Evolutionary conservation across 92 coral and sea anemone species (phyloP), one percentile per base, ranked within the genome.

Genomic region (Parazoanthus atlanticus): DNA sequence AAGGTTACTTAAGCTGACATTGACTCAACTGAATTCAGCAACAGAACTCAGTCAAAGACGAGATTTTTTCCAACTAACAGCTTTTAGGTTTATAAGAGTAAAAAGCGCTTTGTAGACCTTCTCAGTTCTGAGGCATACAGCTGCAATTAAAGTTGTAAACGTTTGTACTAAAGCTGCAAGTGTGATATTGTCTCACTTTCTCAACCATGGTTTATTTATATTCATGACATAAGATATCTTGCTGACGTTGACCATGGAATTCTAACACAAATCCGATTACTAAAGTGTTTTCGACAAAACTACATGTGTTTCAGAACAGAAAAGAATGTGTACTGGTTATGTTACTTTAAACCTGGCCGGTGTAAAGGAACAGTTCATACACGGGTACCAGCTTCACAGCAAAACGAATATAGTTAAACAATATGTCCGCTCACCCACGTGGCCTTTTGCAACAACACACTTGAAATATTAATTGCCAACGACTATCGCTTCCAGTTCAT

Each of bases 391-490:
- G 87, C 61, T 31, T 69, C 17, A 30, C 32, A 11, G 61, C 78
- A 43, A 84, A 84, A 47, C 15, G 77, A 41, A 40, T 17, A 13
- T 19, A 61, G 28, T 84, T 43, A 46, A 84, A 84, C 78, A 84
- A 84, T 8, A 40, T 71, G 66, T 30, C 28, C 23, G 6, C 33
- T 82, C 61, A 67, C 74, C 76, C 87, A 84, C 87, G 87, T 84
- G 87, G 74, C 76, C 19, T 41, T 82, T 40, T n/a, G 28, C 32
- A 80, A 38, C 58, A 69, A 83, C 54, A 58, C 40, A 84, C 29
- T 67, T 84, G 64, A 84, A 84, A 84, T 84, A 84, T 84, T 84
- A 69, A 84, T 84, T 29, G 61, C 78, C 29, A 47, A 71, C n/a
- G 23, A 38, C 26, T 30, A 16, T 54, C 0, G 36, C 16, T 81